Evolutionary conservation across 2,113 vertebrate species (phyloP), one percentile per base, ranked within the genome.

Genomic region (Lipophrys pholis): DNA sequence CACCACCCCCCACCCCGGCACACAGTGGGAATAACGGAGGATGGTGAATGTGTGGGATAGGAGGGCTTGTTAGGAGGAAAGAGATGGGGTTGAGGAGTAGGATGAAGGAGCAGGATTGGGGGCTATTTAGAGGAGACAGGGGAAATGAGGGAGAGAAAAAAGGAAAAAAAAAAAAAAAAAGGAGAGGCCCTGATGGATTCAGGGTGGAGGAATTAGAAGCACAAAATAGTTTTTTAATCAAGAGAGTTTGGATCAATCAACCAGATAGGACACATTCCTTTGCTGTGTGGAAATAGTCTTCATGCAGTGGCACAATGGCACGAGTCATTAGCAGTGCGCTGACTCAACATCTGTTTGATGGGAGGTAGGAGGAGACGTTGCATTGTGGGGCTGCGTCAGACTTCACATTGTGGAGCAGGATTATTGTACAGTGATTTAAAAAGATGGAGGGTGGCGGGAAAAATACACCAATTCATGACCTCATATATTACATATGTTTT

Each of bases 21-120:
- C 66, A 51, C 30, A 11, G 36, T 73, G 51, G 61, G 81, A 70
- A 76, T 78, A 76, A 72, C 63, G 70, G 73, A 74, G 72, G 41
- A 64, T 50, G 57, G 55, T 76, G 86, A 81, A 83, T 87, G 68
- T 77, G 36, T 76, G 57, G 76, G 68, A 61, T 59, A 64, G 65
- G 46, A 40, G 49, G 67, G 59, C 80, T 83, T 83, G 78, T 82
- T 80, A 62, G 81, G 43, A 72, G 70, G 69, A 60, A 62, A 48
- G 53, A 62, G 39, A 52, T 69, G 36, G 66, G 70, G 65, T 71
- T 54, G 43, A 53, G 67, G 49, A 66, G 46, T 49, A 6, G 69
- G 52, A 74, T 61, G 69, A 71, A 67, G 62, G 69, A 54, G 17
- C 49, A 60, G 48, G 59, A 64, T 76, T 69, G 73, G 62, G 72